Evolutionary conservation across 1,140 invertebrate species (phyloP), one percentile per base, ranked within the genome.

Genomic region (Harlomillsia oculata): DNA sequence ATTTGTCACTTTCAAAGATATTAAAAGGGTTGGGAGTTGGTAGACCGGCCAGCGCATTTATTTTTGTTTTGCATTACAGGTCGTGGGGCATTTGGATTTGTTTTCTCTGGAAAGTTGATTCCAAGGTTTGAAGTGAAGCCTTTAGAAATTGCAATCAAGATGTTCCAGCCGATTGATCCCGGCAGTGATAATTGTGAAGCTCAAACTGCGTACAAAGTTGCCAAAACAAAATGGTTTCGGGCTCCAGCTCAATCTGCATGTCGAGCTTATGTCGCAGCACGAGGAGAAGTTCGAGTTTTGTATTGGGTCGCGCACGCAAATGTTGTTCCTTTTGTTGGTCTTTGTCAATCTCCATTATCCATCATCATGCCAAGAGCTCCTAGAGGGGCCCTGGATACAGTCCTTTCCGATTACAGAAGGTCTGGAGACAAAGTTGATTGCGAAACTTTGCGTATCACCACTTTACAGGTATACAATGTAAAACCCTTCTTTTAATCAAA

Each of bases 41-140:
- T n/a, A n/a, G n/a, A n/a, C n/a, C n/a, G n/a, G n/a, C n/a, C n/a
- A 16, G 8, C 6, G 6, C 20, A 41, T 41, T 46, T 46, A 50
- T 16, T 30, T 39, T 20, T 56, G 25, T 49, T 44, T 49, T 49
- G 6, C 13, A 5, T 37, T 95, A n/a, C n/a, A n/a, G 96, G 96
- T 0, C 81, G 92, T 30, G 96, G 96, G 0, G 93, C 93, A 0
- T 99, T 98, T 76, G 95, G 96, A 1, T 94, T 96, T 70, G 96
- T 99, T 1, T 95, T 94, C 69, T 82, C 84, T 68, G 92, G 82
- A 0, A 58, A 56, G 13, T 60, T 78, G 16, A 79, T 78, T 2
- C 85, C 87, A 71, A 80, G 82, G 54, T 64, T 82, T 9, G 73
- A 80, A 25, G 75, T 78, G 1, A 70, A 72, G 9, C 74, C 77